phyloP scores from a whole-genome alignment of 1,140 invertebrate genomes.

The Anagrus nilaparvatae region DNA sequence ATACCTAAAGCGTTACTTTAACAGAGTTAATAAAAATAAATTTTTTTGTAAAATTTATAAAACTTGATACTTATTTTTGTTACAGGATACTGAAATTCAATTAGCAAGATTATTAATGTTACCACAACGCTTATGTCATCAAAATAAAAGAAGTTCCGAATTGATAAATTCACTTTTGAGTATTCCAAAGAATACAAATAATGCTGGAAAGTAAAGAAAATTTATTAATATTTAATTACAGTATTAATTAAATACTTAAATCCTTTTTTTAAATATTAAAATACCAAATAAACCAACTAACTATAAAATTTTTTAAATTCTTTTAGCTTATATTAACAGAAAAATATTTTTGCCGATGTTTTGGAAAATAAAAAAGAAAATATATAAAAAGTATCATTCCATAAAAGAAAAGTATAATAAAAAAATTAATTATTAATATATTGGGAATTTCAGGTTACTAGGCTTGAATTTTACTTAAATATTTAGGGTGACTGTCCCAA shows the following conservation, averaged over 20 bases:
- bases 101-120: conserved; percentile 23
- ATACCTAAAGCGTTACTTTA: neutral
- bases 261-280: no score
- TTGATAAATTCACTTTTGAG: conserved; percentile 62
- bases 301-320: conserved; percentile 7
- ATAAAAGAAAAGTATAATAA: no score
- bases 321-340: neutral
- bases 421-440: no score
- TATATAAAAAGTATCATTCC: no score
- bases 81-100: conserved; percentile 29
- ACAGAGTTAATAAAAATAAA: neutral
- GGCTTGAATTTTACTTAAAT: no score
- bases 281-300: no score
- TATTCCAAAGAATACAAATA: conserved; percentile 60
- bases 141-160: conserved; percentile 62
- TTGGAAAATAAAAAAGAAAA: no score
- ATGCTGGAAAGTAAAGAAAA: conserved; percentile 48
- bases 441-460: no score
- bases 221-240: no score
- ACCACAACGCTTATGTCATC: conserved; percentile 26
- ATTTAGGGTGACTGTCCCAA: no score
- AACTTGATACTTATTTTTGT: conserved; percentile 12
- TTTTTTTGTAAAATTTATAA: no score
- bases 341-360: neutral
- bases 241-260: no score